Base-by-base conservation (phyloP, 2,888 invertebrate species). In the Parnassius orleans region DNA sequence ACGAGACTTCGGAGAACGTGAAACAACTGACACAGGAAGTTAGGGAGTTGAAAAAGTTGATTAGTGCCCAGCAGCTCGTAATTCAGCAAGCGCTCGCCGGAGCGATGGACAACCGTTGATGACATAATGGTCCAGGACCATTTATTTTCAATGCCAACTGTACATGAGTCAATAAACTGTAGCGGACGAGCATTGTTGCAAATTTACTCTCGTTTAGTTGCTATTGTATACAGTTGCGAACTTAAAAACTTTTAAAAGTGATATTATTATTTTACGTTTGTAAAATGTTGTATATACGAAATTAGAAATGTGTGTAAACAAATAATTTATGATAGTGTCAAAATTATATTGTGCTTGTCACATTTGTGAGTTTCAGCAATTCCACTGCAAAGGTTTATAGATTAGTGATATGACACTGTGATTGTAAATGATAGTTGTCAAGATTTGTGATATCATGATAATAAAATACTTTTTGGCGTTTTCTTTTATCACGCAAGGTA, bases 11-110 rank as follows among this genome's bases (percentile, higher is more conserved):
- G 1, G 95, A 95, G 72, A 93, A 93, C 74, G 93, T 95, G 57
- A 94, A 94, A 61, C 92, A 92, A 72, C 83, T 95, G 69, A 93
- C 94, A 53, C 93, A 93, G 79, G 95, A 95, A 86, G 93, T 95
- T 62, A 93, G 92, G 74, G 95, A 95, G 82, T 87, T 95, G 77
- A 94, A 95, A 85, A 92, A 91, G 74, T 71, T 92, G 72, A 87
- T 92, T 77, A 90, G 81, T 69, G 90, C 88, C 11, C 92, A 92
- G 73, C 92, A 92, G 83, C 82, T 90, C 63, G 89, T 92, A 68
- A 84, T 92, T 68, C 92, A 91, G 78, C 90, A 90, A 73, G 86
- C 92, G 66, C 76, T 91, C 74, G 80, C 87, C 72, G 82, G 84
- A 75, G 79, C 87, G 78, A 80, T 86, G 80, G 90, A 90, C 69